Conservation (phyloP, 2,888 invertebrate genomes). For the Troilus luridus region DNA sequence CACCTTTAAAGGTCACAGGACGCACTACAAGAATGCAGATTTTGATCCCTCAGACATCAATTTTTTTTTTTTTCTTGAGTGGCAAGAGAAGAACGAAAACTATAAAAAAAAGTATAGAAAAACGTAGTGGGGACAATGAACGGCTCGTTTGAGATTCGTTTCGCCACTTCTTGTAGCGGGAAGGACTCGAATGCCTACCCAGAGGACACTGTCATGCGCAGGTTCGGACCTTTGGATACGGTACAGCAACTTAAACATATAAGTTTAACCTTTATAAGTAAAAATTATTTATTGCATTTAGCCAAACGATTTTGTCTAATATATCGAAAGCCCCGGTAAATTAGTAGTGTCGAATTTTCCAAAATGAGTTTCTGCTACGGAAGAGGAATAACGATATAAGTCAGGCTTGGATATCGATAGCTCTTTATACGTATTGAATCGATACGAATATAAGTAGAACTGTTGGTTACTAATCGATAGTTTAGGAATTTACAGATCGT, state of each 20-base stretch:
- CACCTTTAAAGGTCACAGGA: slow-evolving; percentile 3
- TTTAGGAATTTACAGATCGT: not conserved
- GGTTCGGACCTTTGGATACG: not conserved
- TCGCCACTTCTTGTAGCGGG: not conserved
- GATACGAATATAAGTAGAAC: too few relatives aligned
- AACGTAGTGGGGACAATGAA: not conserved
- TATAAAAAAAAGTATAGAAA: slow-evolving; percentile 1
- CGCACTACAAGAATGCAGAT: slow-evolving; percentile 14
- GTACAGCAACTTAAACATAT: not conserved
- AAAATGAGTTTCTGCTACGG: too few relatives aligned
- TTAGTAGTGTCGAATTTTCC: too few relatives aligned
- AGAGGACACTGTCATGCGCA: too few relatives aligned
- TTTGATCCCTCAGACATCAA: not conserved
- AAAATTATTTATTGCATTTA: too few relatives aligned
- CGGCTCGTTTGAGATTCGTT: slow-evolving; percentile 34
- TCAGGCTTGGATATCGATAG: too few relatives aligned
- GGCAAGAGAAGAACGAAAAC: not conserved
- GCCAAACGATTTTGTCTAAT: too few relatives aligned
- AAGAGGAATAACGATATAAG: too few relatives aligned
- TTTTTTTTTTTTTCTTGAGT: not conserved
- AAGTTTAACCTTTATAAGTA: not conserved
- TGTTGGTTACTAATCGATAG: too few relatives aligned
- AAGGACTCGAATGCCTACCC: not conserved
- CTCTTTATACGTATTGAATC: too few relatives aligned
- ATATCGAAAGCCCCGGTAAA: too few relatives aligned